Evolutionary conservation across 1,140 invertebrate species (phyloP), one percentile per base, ranked within the genome.

Genomic region (Cotesia typhae): DNA sequence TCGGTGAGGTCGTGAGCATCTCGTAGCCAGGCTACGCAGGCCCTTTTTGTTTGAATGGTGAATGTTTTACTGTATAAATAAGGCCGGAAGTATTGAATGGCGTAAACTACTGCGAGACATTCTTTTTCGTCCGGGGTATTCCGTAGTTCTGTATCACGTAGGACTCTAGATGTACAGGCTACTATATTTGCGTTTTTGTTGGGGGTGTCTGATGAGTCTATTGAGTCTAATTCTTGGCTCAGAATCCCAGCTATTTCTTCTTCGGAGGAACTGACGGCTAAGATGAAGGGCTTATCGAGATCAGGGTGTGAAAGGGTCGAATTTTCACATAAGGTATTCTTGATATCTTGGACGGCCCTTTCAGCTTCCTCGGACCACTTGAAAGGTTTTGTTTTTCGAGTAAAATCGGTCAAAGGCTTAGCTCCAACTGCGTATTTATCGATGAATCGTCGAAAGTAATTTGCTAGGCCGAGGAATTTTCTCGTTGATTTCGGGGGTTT

Each of bases 61-160:
- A 89, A 88, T 37, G 80, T 74, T 28, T 53, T 79, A 14, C 81
- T 81, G 59, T 81, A 81, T 3, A 89, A 70, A 73, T 85, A 89
- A 12, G 79, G 77, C 59, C 78, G 57, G 64, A 87, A 88, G 41
- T 85, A 71, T 74, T 83, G 73, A 1, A 86, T 75, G 0, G 79
- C 82, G 74, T 74, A 81, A 1, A 87, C 71, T 2, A 72, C 67
- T 7, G 72, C 72, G 5, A 77, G 53, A 14, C 68, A 71, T 36
- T 77, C 75, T 73, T 6, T 47, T 70, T 77, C 77, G 7, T 65
- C 78, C 2, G 75, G 75, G 6, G 67, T 61, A 63, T 81, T 81
- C 41, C 75, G 75, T 5, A 41, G 9, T 78, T 84, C 82, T 4
- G 75, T 10, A 57, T 73, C 38, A 35, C 72, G 80, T 7, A 84